A percentile compares a stretch with the other conserved stretches of the same genome.
These are phyloP conservation scores for Zaprionus lachaisei DNA, from an alignment of 1,140 invertebrate genomes.

Conservation along the genomic window DNA sequence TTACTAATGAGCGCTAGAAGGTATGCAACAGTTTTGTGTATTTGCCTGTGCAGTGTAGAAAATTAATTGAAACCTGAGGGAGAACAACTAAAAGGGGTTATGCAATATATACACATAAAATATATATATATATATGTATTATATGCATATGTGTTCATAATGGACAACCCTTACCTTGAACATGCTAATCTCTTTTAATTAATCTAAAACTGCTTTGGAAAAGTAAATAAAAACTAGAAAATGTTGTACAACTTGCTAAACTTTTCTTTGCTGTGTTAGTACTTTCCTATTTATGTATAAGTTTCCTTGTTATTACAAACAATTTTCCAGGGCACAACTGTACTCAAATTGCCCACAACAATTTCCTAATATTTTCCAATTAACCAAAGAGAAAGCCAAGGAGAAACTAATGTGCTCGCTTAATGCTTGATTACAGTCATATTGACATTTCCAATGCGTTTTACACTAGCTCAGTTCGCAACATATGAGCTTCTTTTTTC, in stretches of 20 bases:
- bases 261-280: too few species aligned
- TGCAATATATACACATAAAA: neutral
- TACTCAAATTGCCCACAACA: neutral
- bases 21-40: slow-evolving; percentile 1
- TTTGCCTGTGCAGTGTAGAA: too few species aligned
- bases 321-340: neutral
- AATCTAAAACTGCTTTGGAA: neutral
- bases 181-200: neutral
- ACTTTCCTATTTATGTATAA: neutral
- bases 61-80: neutral
- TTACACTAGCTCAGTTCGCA: neutral
- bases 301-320: neutral
- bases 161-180: neutral
- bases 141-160: neutral
- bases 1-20: slow-evolving; percentile 6
- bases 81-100: neutral
- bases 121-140: neutral
- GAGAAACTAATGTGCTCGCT: neutral
- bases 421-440: slow-evolving; percentile 6
- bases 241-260: too few species aligned
- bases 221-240: neutral
- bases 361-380: neutral
- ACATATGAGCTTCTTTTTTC: slow-evolving; percentile 9
- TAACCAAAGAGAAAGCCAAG: neutral
- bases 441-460: neutral